Percentiles rank a stretch among this genome's conserved stretches.
Conservation (phyloP, 2,797 vertebrate genomes). For the Acipenser transmontanus region DNA sequence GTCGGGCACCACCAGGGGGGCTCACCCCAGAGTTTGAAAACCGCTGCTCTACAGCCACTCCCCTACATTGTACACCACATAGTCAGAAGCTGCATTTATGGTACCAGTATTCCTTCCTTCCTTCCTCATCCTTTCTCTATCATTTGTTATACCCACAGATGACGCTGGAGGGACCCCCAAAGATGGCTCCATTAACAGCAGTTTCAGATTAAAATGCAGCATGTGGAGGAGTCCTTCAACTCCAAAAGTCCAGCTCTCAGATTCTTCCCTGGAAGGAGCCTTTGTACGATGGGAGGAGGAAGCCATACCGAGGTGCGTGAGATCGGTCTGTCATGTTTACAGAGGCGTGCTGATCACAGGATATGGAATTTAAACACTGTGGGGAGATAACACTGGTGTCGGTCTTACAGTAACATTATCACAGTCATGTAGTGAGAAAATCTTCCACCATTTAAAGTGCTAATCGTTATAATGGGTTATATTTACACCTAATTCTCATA, state of each 20-base stretch:
- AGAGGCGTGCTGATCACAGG: not conserved
- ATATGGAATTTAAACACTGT: too few species aligned
- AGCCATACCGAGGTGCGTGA: constrained; percentile 78
- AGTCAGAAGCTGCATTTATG: too few species aligned
- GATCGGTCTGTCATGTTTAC: not conserved
- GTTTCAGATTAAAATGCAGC: constrained; percentile 25
- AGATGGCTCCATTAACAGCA: constrained; percentile 20
- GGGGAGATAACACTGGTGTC: too few species aligned
- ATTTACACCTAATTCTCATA: too few species aligned
- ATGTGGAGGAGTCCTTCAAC: constrained; percentile 45
- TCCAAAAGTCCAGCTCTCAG: constrained; percentile 50
- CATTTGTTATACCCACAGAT: not conserved
- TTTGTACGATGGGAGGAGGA: constrained; percentile 78
- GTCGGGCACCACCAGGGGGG: too few species aligned
- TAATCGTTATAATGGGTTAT: too few species aligned
- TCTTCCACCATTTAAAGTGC: too few species aligned
- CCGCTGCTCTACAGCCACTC: too few species aligned
- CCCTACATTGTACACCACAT: too few species aligned
- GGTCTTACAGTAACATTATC: too few species aligned
- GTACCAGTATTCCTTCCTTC: not conserved
- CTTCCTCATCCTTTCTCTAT: not conserved
- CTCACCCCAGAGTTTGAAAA: too few species aligned
- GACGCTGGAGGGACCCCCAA: not conserved
- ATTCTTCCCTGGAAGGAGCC: constrained; percentile 56
- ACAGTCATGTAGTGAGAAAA: too few species aligned